Evolutionary conservation across 2,888 invertebrate species (phyloP), one percentile per base, ranked within the genome.

Genomic region (Troides aeacus): DNA sequence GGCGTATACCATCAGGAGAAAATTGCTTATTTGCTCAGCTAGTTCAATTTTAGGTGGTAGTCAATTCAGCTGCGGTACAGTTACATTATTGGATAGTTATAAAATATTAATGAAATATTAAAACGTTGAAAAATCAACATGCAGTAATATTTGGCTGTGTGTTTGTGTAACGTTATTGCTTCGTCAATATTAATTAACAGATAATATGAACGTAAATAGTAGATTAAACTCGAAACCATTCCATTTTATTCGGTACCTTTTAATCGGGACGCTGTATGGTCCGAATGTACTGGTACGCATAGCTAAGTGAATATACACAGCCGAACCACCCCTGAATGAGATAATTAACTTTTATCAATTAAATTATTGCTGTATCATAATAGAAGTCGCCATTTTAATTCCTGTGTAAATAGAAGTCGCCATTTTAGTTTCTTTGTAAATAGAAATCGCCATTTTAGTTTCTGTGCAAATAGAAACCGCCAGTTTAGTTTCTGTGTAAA

Each of bases 81-180:
- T 42, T 65, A 65, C 59, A 65, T 39, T 23, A 46, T 65, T 58
- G 58, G 7, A 4, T 15, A 7, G 30, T 23, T 21, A 64, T 53
- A 61, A 21, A 15, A 66, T 50, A 50, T 66, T 66, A 50, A 66
- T 66, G 30, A 66, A 66, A 66, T 66, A 66, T 66, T 66, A 66
- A 60, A 66, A 53, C 21, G 50, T 36, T 30, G 30, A 30, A 66
- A 66, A 60, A 66, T 66, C 60, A 60, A 66, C n/a, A 60, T 53
- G 21, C 21, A 5, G 66, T 46, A 66, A 66, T 60, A 66, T 66
- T 66, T 66, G 60, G 21, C 24, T 53, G n/a, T 21, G 46, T 36
- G 60, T 66, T 66, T 66, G 66, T 66, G 50, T 21, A 66, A 66
- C 66, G 59, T 50, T 66, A 66, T 66, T 66, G 66, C 59, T n/a